A percentile compares a stretch with the other conserved stretches of the same genome.
These are phyloP conservation scores for Gonatopus flavifemur DNA, from an alignment of 1,140 invertebrate genomes.

Conservation along the genomic window DNA sequence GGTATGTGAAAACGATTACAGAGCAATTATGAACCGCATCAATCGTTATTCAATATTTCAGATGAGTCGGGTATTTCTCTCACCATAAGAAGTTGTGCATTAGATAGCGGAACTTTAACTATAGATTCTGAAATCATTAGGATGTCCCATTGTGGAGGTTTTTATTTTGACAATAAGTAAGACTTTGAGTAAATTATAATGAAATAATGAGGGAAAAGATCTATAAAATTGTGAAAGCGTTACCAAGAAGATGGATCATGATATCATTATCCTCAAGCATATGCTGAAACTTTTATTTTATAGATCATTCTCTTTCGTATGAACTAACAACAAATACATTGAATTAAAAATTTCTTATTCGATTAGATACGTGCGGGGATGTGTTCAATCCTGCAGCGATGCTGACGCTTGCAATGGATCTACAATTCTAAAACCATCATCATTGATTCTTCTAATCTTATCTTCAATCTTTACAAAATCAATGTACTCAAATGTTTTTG, in stretches of 20 bases:
- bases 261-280: too few relatives aligned
- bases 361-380: conserved; percentile 79
- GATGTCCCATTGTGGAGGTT: conserved; percentile 91
- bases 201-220: conserved; percentile 3
- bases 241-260: too few relatives aligned
- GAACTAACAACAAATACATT: too few relatives aligned
- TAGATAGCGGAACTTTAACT: conserved; percentile 88
- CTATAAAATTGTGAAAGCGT: too few relatives aligned
- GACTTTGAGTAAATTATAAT: conserved; percentile 8
- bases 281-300: too few relatives aligned
- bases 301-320: too few relatives aligned
- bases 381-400: conserved; percentile 85
- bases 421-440: background rate
- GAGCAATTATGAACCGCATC: background rate
- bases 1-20: conserved; percentile 61
- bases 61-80: conserved; percentile 78
- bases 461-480: background rate
- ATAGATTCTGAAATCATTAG: conserved; percentile 90
- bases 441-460: conserved; percentile 17
- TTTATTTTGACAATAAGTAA: conserved; percentile 85
- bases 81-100: conserved; percentile 83
- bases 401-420: conserved; percentile 78
- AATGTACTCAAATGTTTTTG: too few relatives aligned
- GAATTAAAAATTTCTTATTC: background rate
- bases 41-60: too few relatives aligned